Evolutionary conservation across 2,113 vertebrate species (phyloP).

Genomic region (Sturnira hondurensis): DNA sequence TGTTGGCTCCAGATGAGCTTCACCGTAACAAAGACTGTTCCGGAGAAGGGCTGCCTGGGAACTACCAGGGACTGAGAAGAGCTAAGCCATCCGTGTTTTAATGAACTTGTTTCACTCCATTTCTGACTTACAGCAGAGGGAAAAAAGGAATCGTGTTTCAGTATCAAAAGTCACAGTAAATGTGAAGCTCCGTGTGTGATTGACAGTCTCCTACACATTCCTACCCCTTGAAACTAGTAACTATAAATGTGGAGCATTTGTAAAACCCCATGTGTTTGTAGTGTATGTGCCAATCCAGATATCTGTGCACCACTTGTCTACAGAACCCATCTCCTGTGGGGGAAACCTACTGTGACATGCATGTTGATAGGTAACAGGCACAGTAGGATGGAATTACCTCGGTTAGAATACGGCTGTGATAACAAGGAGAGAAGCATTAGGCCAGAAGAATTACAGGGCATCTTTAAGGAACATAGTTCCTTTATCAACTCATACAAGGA

Average conservation of each 20-base stretch:
- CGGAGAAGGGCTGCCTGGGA: neutral
- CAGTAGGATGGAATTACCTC: neutral
- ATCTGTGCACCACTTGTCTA: neutral
- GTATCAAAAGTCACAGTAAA: conserved; percentile 34
- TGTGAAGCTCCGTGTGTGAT: conserved; percentile 21
- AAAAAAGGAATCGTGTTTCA: neutral
- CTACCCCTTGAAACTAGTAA: neutral
- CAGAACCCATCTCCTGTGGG: neutral
- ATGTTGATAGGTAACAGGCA: conserved; percentile 1
- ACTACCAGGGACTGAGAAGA: neutral
- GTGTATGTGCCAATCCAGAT: neutral
- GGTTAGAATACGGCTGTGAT: neutral
- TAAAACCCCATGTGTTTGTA: neutral
- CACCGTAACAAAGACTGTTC: neutral
- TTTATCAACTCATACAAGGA: neutral
- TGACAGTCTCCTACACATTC: neutral
- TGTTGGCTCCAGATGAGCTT: neutral
- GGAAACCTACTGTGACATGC: neutral
- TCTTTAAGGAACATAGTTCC: neutral
- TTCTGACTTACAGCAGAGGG: conserved; percentile 18
- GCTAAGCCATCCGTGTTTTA: neutral
- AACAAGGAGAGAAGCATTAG: neutral
- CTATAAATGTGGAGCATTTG: conserved; percentile 24
- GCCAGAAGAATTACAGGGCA: neutral
- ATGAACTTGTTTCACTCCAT: conserved; percentile 39